phyloP scores from a whole-genome alignment of 2,888 invertebrate species.

The Alitta virens region DNA sequence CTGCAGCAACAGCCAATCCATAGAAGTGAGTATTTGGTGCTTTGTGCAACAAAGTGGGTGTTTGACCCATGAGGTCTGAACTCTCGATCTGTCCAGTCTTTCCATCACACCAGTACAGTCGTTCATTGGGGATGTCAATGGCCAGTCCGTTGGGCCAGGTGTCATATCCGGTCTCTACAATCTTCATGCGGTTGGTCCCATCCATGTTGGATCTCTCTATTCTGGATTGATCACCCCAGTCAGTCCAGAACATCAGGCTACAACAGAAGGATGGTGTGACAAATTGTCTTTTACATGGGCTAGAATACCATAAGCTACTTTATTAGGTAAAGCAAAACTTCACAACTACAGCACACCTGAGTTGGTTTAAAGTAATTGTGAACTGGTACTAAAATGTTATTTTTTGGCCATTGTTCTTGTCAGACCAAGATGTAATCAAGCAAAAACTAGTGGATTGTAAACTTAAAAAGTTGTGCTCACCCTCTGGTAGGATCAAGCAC shows the following conservation, averaged over 20 bases:
- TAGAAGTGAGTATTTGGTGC: conserved; percentile 45
- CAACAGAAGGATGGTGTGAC: too few relatives aligned
- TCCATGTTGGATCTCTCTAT: conserved; percentile 78
- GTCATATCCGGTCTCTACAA: conserved; percentile 68
- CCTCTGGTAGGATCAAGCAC: conserved; percentile 38
- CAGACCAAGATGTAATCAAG: too few relatives aligned
- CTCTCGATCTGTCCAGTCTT: conserved; percentile 37
- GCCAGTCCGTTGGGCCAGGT: conserved; percentile 83
- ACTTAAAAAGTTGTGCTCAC: conserved; percentile 29
- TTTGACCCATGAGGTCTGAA: conserved; percentile 31
- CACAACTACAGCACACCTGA: too few relatives aligned
- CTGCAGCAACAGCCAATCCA: conserved; percentile 37
- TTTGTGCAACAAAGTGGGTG: conserved; percentile 29
- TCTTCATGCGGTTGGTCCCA: conserved; percentile 68
- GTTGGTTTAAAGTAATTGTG: too few relatives aligned
- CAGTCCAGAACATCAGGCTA: conserved; percentile 67
- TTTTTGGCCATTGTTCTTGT: too few relatives aligned
- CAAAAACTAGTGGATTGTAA: too few relatives aligned
- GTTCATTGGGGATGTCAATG: conserved; percentile 69
- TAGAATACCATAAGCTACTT: too few relatives aligned
- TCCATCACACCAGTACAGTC: conserved; percentile 48
- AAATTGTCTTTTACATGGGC: too few relatives aligned
- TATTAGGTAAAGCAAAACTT: too few relatives aligned
- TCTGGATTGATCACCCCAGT: conserved; percentile 74
- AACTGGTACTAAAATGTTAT: too few relatives aligned